These are phyloP conservation scores for Telenomus remus DNA, from an alignment of 1,140 invertebrate genomes.

Conservation along the genomic window DNA sequence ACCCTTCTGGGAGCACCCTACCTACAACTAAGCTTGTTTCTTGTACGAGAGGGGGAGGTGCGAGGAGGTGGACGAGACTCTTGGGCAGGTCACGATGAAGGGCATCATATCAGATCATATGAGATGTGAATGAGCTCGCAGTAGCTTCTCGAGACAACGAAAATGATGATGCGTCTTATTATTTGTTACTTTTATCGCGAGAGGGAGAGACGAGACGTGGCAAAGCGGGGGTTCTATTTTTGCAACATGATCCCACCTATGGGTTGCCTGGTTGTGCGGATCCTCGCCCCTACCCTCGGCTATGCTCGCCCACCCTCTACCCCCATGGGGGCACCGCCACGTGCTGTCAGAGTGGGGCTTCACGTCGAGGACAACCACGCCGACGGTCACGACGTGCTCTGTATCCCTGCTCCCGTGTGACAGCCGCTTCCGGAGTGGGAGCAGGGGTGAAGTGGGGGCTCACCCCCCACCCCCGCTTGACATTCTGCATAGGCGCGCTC, in stretches of 20 bases:
- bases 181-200: constrained; percentile 17
- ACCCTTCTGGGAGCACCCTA: constrained; percentile 41
- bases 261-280: constrained; percentile 54
- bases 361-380: constrained; percentile 18
- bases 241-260: constrained; percentile 66
- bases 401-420: constrained; percentile 61
- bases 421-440: constrained; percentile 59
- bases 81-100: too few species aligned
- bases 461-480: constrained; percentile 21
- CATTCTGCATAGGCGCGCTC: constrained; percentile 3
- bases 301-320: constrained; percentile 63
- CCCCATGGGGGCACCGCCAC: constrained; percentile 58
- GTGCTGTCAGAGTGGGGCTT: constrained; percentile 60
- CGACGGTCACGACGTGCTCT: constrained; percentile 58
- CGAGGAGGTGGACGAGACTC: not conserved
- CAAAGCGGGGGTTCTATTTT: constrained; percentile 63
- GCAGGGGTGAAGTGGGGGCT: constrained; percentile 65
- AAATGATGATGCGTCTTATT: not conserved
- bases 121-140: too few species aligned
- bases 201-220: not conserved
- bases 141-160: not conserved
- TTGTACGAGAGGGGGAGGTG: constrained; percentile 2
- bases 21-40: constrained; percentile 30
- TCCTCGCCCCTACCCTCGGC: constrained; percentile 54
- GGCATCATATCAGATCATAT: too few species aligned